Base-by-base conservation (phyloP, 1,140 invertebrate genomes). In the Contarinia nasturtii region DNA sequence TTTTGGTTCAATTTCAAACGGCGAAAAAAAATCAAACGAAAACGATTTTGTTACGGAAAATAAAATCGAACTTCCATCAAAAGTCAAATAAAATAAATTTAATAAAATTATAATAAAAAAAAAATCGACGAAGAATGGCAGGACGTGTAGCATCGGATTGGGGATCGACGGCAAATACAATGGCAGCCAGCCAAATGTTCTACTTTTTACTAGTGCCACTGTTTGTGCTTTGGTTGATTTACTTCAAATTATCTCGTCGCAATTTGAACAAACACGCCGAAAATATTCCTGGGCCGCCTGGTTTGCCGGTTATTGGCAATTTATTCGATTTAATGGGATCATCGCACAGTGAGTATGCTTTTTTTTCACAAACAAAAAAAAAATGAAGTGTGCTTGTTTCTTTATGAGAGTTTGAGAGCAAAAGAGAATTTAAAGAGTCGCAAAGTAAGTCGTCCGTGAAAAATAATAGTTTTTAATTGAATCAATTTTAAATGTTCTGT, bases 271-370 rank as follows among this genome's bases (percentile, higher is more conserved):
- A 82, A 58, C 61, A 84, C 34, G 81, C 77, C 1, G 74, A 73
- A 2, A 77, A 77, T 54, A 54, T 86, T 19, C 75, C 76, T 3
- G 82, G 82, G 53, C 80, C 81, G 0, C 54, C 60, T 3, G 80
- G 79, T 10, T 62, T 71, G 7, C 82, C 82, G 0, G 46, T 86
- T 0, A 51, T 85, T 33, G 82, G 82, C 51, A 83, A 80, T 51
- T 74, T 79, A 14, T 64, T 80, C 7, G 75, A 82, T 50, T 73
- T 85, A 40, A 61, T 76, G 2, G 80, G 80, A 54, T 72, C 70
- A 37, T 73, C 79, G 11, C 66, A 69, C 51, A 67, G 77, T 79
- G 65, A 63, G 63, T 57, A 43, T 15, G 20, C 27, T 10, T 27
- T 27, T 10, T 27, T n/a, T n/a, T n/a, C n/a, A n/a, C n/a, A n/a